Percentiles rank a stretch among this genome's conserved stretches.
Conservation (phyloP, 2,797 vertebrate genomes). For the Acropternis orthonyx region DNA sequence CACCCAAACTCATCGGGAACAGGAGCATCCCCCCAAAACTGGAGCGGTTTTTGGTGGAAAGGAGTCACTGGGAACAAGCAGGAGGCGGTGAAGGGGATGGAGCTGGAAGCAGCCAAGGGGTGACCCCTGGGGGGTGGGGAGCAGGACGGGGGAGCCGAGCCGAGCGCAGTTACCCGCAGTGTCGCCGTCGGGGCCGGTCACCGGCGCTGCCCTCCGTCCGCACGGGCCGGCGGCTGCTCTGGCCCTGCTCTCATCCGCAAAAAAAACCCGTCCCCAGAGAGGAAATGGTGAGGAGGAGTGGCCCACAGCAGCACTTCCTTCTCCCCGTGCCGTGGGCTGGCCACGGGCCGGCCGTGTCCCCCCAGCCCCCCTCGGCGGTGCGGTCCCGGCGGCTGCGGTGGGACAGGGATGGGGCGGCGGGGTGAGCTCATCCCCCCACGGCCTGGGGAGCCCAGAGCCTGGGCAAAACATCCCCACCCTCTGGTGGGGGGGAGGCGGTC, state of each 20-base stretch:
- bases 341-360: neutral
- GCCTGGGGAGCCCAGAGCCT: neutral
- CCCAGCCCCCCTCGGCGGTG: no score
- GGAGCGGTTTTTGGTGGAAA: rapidly evolving
- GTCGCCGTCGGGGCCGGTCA: neutral
- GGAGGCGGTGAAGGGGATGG: neutral
- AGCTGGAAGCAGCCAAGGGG: neutral
- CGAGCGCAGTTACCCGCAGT: neutral
- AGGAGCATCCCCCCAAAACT: neutral
- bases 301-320: slow-evolving; percentile 37
- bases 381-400: rapidly evolving
- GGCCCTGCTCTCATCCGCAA: neutral
- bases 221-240: neutral
- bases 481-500: rapidly evolving
- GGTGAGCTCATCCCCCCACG: neutral
- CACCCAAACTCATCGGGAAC: neutral
- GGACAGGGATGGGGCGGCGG: neutral
- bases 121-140: neutral
- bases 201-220: neutral
- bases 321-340: neutral
- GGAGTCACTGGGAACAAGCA: neutral
- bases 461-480: neutral
- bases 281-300: slow-evolving; percentile 62
- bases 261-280: neutral
- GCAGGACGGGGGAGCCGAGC: neutral